Evolutionary conservation across 2,888 invertebrate species (phyloP), one percentile per base, ranked within the genome.

Genomic region (Chloroclystis v-ata): DNA sequence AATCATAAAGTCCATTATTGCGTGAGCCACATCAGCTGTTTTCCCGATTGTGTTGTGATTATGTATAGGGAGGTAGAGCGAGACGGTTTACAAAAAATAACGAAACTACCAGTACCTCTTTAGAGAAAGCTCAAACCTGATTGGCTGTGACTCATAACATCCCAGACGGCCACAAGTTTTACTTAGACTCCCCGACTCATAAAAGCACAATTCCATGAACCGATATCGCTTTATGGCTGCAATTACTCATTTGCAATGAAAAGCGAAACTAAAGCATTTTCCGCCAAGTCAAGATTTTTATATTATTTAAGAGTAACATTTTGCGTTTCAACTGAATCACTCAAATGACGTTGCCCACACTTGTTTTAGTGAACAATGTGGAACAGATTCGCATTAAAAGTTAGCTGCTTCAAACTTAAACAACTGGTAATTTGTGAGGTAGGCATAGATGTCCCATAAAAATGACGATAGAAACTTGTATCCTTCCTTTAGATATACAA

Each of bases 41-140:
- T 54, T 52, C 50, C 54, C 43, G 49, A 53, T 52, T 51, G 49
- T 56, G 52, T 46, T 39, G 47, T 43, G 41, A 39, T 38, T 35
- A 45, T 49, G 44, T 49, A 47, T 42, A 53, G 44, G 16, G 51
- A 50, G 56, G 39, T 54, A 52, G 58, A 58, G 52, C 54, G 56
- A 48, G 39, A 54, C 58, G 52, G 47, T 48, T 50, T 43, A 52
- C 50, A 58, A 56, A 54, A 58, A 56, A 51, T 46, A 16, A 57
- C 51, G 53, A 20, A 20, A 20, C 55, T 55, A 57, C 49, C 43
- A 25, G 43, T 52, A 53, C 43, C 46, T 55, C 45, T 49, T 53
- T 43, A 37, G 43, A 51, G 57, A 57, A 52, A 53, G 52, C 49
- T 39, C 47, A 40, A 29, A 44, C 43, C 32, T 49, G 49, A 53